Evolutionary conservation across 2,113 vertebrate species (phyloP).

Genomic region (Entelurus aequoreus): DNA sequence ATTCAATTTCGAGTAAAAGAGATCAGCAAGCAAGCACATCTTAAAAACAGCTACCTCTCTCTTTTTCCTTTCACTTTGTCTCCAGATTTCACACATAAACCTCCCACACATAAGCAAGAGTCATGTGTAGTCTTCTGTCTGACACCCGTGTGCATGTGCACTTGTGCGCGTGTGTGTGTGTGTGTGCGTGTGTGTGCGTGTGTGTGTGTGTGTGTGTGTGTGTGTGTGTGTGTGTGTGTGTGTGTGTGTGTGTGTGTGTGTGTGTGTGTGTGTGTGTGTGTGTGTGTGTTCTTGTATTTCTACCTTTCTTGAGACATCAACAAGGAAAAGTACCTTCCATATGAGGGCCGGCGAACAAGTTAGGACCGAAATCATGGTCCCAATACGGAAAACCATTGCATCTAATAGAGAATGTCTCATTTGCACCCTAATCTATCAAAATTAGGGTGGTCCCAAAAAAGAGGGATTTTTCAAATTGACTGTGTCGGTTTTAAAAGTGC

Average conservation of each 20-base stretch:
- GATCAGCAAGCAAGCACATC: constrained; percentile 17
- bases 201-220: constrained; percentile 8
- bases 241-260: background rate
- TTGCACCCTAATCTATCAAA: too few relatives aligned
- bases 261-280: background rate
- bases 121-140: constrained; percentile 44
- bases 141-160: constrained; percentile 21
- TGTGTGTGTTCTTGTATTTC: constrained; percentile 12
- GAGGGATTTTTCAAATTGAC: too few relatives aligned
- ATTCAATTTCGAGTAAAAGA: constrained; percentile 36
- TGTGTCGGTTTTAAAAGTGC: too few relatives aligned
- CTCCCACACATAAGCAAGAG: constrained; percentile 44
- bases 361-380: too few relatives aligned
- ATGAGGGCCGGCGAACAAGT: too few relatives aligned
- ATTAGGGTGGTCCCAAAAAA: too few relatives aligned
- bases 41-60: constrained; percentile 33
- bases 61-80: constrained; percentile 18
- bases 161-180: background rate
- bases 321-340: too few relatives aligned
- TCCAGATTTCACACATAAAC: constrained; percentile 46
- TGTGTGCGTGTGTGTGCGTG: background rate
- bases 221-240: constrained; percentile 8
- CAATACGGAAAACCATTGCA: too few relatives aligned
- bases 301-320: too few relatives aligned
- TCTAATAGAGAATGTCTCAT: too few relatives aligned